Conservation (phyloP, 2,888 invertebrate genomes). For the Melanchra persicariae region DNA sequence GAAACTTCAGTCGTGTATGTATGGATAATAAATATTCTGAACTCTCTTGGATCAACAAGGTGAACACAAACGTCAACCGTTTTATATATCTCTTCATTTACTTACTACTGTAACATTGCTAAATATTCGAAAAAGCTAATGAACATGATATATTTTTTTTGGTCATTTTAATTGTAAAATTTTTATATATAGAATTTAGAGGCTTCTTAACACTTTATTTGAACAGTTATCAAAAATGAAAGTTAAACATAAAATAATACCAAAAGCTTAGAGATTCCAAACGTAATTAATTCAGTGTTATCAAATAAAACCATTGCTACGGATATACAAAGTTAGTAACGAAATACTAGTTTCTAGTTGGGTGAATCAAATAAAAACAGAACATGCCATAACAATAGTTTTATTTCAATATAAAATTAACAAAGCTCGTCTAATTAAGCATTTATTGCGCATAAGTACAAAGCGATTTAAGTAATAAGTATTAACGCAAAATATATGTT, state of each 20-base stretch:
- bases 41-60: neutral
- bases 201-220: neutral
- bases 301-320: conserved; percentile 56
- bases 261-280: conserved; percentile 13
- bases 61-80: neutral
- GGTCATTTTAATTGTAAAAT: conserved; percentile 23
- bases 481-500: conserved; percentile 31
- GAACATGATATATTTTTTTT: conserved; percentile 38
- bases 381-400: conserved; percentile 58
- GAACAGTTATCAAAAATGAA: neutral
- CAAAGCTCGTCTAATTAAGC: conserved; percentile 59
- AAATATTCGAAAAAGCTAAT: conserved; percentile 33
- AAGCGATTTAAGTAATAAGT: conserved; percentile 64
- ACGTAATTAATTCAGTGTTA: neutral
- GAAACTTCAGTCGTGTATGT: neutral
- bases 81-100: neutral
- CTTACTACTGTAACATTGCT: conserved; percentile 43
- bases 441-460: conserved; percentile 64
- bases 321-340: conserved; percentile 20
- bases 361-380: conserved; percentile 46
- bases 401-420: conserved; percentile 57
- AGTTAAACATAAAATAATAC: conserved; percentile 7
- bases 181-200: neutral
- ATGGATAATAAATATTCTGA: neutral
- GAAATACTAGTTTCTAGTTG: neutral